Percentiles rank a stretch among this genome's conserved stretches.
These are phyloP conservation scores for Cercocebus atys DNA, from an alignment of 2,113 vertebrate genomes.

Conservation along the genomic window DNA sequence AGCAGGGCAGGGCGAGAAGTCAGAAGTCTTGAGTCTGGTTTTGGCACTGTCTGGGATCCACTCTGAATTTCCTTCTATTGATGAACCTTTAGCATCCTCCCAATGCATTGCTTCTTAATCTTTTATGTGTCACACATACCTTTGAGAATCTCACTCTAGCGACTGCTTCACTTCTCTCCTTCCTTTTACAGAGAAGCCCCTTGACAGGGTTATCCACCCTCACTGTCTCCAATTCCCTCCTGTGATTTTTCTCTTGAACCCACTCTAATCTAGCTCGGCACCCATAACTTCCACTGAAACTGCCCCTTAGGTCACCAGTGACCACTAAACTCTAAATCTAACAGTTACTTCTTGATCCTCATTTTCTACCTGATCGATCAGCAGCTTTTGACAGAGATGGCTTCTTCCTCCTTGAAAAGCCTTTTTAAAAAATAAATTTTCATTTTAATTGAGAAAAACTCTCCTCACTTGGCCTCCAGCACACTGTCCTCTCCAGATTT, in stretches of 20 bases:
- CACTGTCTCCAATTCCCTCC: neutral
- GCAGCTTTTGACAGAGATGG: neutral
- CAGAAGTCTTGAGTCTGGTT: neutral
- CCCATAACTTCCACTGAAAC: neutral
- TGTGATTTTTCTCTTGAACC: neutral
- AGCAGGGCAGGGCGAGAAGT: slow-evolving; percentile 8
- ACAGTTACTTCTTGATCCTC: neutral
- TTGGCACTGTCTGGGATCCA: neutral
- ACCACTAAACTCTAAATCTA: neutral
- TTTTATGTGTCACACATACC: neutral
- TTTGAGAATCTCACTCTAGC: neutral
- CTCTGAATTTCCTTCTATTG: neutral
- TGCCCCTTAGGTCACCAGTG: neutral
- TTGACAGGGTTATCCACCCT: neutral
- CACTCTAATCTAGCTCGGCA: neutral
- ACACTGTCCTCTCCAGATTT: neutral
- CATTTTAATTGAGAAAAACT: neutral
- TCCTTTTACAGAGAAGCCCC: neutral
- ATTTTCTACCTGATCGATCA: neutral
- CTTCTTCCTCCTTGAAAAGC: neutral
- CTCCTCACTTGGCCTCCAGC: neutral
- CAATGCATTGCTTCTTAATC: neutral
- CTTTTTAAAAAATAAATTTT: neutral
- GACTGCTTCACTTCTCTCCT: neutral
- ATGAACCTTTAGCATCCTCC: neutral